phyloP scores from a whole-genome alignment of 2,888 invertebrate genomes.

The Teleiodes luculella region DNA sequence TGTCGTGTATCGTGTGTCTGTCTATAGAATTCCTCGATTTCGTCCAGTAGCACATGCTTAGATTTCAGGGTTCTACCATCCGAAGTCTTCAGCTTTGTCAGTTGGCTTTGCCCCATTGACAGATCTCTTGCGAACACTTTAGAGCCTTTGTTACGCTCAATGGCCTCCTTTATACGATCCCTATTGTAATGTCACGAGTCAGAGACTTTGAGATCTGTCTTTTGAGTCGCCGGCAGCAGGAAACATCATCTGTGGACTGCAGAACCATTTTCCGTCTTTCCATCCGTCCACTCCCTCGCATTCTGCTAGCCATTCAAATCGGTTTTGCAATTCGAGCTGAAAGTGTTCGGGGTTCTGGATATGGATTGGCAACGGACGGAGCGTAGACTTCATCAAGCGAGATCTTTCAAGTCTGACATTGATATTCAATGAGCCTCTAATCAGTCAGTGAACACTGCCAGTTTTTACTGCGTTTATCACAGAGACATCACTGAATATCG shows the following conservation, averaged over 20 bases:
- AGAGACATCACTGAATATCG: constrained; percentile 21
- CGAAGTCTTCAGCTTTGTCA: constrained; percentile 15
- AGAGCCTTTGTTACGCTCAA: no score
- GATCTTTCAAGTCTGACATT: no score
- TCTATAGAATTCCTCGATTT: constrained; percentile 8
- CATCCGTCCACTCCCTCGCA: constrained; percentile 2
- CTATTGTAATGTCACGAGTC: neutral
- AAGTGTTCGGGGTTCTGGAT: no score
- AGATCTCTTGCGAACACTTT: no score
- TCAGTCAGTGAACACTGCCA: constrained; percentile 11
- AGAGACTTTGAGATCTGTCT: no score
- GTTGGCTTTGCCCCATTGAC: constrained; percentile 19
- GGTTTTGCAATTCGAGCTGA: no score
- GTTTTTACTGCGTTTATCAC: neutral
- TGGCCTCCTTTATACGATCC: no score
- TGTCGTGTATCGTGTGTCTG: neutral
- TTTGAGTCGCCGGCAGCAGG: no score
- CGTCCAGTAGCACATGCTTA: constrained; percentile 17
- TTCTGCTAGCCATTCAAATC: no score
- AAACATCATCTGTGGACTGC: no score
- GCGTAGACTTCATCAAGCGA: no score
- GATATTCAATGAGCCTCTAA: constrained; percentile 18
- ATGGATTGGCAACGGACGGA: no score
- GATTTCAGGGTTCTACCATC: constrained; percentile 14
- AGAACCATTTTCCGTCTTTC: neutral